phyloP scores from a whole-genome alignment of 2,113 vertebrate genomes.

The Suricata suricatta region DNA sequence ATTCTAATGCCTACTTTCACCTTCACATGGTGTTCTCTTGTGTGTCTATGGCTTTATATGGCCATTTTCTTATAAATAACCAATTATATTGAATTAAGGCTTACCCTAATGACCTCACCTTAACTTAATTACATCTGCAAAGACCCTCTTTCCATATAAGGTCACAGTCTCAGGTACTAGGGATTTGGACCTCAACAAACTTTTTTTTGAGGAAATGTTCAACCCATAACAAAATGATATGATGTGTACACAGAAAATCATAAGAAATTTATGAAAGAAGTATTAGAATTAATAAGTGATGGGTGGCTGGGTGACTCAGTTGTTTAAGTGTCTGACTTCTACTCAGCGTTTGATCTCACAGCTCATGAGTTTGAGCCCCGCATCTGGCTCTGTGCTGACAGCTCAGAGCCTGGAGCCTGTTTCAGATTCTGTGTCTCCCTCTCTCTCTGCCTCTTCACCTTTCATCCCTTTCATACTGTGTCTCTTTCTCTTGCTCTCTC shows the following conservation, averaged over 20 bases:
- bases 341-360: too few species aligned
- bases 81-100: neutral
- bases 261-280: neutral
- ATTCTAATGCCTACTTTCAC: neutral
- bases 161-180: neutral
- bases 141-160: neutral
- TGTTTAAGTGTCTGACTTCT: too few species aligned
- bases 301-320: too few species aligned
- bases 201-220: neutral
- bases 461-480: too few species aligned
- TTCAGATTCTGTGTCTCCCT: too few species aligned
- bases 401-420: too few species aligned
- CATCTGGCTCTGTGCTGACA: too few species aligned
- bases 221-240: neutral
- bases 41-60: neutral
- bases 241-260: neutral
- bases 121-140: neutral
- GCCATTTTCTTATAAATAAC: neutral
- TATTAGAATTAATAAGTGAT: neutral
- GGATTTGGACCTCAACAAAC: neutral
- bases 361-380: too few species aligned
- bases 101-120: neutral
- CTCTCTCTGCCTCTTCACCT: too few species aligned
- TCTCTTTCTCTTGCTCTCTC: too few species aligned
- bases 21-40: neutral